Base-by-base conservation (phyloP, 2,113 vertebrate species). In the Lamprotornis superbus region DNA sequence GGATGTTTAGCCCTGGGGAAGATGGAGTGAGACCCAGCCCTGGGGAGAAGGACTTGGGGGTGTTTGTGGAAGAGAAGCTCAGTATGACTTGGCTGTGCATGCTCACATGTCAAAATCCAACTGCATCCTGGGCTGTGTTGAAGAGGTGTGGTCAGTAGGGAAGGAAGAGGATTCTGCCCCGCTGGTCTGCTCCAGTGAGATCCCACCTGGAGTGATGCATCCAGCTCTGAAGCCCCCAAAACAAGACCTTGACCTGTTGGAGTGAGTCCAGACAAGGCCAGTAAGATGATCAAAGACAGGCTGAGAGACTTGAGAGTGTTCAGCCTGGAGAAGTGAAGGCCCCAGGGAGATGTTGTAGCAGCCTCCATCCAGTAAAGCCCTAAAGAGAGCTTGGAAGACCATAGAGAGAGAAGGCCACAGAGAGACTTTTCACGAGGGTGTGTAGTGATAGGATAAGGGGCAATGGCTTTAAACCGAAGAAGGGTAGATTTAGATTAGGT, bases 71-170 rank as follows among this genome's bases (percentile, higher is more conserved):
- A 16, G 17, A 30, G 28, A 60, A 75, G 39, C 53, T 60, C 46
- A 19, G 10, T 35, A 30, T 10, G 19, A 74, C 28, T 60, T 20
- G 9, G 16, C n/a, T 47, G 39, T 15, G 13, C 24, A 53, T 0
- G 0, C 9, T 47, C 30, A 8, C 30, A 53, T 3, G 13, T 53
- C 53, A 60, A 60, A 53, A n/a, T 20, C 42, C 76, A 73, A 0
- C 42, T 15, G 35, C 61, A 68, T 23, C 13, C 10, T 20, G 52
- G 27, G 28, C 44, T n/a, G 33, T 0, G 0, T 25, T 59, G 28
- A 46, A 59, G 52, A 74, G 39, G 2, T 6, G 11, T 24, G 39
- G 40, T 12, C 46, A 46, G 24, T 2, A 46, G 33, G 69, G 21
- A 52, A 39, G 24, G 39, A 20, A 53, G 7, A n/a, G 31, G 24